phyloP scores from a whole-genome alignment of 2,888 invertebrate genomes.

The Phengaris arion region DNA sequence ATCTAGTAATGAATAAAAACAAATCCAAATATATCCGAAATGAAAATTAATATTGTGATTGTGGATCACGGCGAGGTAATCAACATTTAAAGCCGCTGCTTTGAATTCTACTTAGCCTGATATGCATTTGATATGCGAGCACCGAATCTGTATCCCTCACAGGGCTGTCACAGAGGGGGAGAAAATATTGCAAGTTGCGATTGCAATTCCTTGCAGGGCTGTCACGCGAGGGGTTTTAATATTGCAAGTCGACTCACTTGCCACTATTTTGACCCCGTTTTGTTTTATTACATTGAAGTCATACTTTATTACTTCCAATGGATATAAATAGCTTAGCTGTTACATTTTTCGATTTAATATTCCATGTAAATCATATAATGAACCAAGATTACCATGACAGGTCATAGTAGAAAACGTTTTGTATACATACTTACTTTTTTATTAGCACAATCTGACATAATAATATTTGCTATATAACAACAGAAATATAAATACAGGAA shows the following conservation, averaged over 20 bases:
- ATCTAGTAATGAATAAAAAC: constrained; percentile 23
- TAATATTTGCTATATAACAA: background rate
- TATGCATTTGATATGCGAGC: constrained; percentile 21
- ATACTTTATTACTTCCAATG: too few relatives aligned
- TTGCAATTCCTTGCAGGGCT: background rate
- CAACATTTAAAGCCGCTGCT: constrained; percentile 2
- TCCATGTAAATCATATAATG: too few relatives aligned
- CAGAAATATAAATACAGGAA: background rate
- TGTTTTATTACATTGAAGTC: background rate
- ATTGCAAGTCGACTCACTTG: background rate
- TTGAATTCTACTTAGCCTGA: constrained; percentile 17
- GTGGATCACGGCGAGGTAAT: constrained; percentile 8
- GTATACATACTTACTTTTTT: background rate
- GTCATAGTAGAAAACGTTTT: background rate
- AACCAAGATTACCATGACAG: too few relatives aligned
- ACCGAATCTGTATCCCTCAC: constrained; percentile 14
- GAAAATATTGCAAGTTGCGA: background rate
- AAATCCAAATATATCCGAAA: background rate
- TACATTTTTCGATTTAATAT: background rate
- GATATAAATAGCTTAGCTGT: background rate
- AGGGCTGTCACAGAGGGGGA: background rate
- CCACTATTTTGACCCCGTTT: background rate
- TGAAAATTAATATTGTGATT: constrained; percentile 18
- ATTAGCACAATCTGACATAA: too few relatives aligned
- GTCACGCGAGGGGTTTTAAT: background rate